Evolutionary conservation across 2,888 invertebrate species (phyloP).

Genomic region (Zygaena filipendulae): DNA sequence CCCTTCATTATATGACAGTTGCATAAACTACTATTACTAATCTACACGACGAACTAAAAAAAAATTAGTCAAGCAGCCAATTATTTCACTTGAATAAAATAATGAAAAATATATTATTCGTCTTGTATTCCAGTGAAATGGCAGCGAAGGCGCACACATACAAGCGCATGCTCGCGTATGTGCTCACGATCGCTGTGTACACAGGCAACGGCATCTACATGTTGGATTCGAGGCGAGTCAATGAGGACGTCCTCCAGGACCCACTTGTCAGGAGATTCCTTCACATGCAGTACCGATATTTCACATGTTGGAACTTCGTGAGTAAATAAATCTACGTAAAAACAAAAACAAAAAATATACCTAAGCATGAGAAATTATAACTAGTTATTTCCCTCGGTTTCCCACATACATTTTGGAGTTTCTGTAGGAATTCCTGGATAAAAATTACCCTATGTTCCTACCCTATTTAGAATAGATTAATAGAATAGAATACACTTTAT

Average conservation of each 20-base stretch:
- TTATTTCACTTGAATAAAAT: not conserved
- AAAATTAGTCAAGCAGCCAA: too few species aligned
- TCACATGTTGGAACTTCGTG: constrained; percentile 41
- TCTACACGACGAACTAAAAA: too few species aligned
- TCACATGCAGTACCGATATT: constrained; percentile 23
- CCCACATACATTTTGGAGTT: too few species aligned
- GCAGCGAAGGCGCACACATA: constrained; percentile 18
- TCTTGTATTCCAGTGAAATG: too few species aligned
- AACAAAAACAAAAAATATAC: constrained; percentile 20
- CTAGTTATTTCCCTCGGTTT: too few species aligned
- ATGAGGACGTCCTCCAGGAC: constrained; percentile 22
- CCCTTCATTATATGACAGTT: too few species aligned
- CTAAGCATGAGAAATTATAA: constrained; percentile 11
- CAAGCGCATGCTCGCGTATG: constrained; percentile 26
- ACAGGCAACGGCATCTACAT: constrained; percentile 20
- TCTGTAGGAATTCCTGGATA: too few species aligned
- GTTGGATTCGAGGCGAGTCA: constrained; percentile 12
- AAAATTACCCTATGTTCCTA: too few species aligned
- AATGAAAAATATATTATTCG: not conserved
- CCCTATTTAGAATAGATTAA: too few species aligned
- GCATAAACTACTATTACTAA: too few species aligned
- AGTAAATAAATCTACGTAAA: constrained; percentile 15
- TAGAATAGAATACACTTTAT: too few species aligned
- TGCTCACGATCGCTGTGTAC: constrained; percentile 21
- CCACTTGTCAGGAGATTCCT: constrained; percentile 21